Evolutionary conservation across 2,113 vertebrate genomes (phyloP).

Genomic region (Paramisgurnus dabryanus): DNA sequence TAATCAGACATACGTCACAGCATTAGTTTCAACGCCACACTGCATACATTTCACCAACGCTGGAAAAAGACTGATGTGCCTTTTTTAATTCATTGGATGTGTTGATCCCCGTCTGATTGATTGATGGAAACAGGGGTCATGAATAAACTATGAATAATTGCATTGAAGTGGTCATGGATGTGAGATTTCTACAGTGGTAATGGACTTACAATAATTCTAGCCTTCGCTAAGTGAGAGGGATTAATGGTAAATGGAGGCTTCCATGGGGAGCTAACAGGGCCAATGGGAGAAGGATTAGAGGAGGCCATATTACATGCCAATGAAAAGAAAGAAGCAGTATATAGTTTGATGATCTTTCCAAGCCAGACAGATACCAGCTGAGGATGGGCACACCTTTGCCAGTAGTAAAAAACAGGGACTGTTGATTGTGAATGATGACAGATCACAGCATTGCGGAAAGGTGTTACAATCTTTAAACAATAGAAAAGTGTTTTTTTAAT

Average conservation of each 20-base stretch:
- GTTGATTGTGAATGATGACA: neutral
- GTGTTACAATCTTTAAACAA: neutral
- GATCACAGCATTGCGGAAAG: neutral
- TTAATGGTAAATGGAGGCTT: slow-evolving; percentile 59
- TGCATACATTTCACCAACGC: neutral
- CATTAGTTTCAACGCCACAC: slow-evolving; percentile 31
- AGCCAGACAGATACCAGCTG: slow-evolving; percentile 19
- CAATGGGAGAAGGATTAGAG: slow-evolving; percentile 48
- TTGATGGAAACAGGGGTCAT: slow-evolving; percentile 38
- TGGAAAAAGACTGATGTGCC: neutral
- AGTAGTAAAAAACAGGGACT: neutral
- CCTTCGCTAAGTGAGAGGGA: slow-evolving; percentile 61
- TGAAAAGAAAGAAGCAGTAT: slow-evolving; percentile 41
- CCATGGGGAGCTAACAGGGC: slow-evolving; percentile 35
- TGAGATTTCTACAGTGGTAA: slow-evolving; percentile 57
- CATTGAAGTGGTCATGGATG: slow-evolving; percentile 55
- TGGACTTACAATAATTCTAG: slow-evolving; percentile 67
- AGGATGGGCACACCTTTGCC: neutral
- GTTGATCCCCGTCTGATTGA: slow-evolving; percentile 33
- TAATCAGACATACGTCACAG: slow-evolving; percentile 17
- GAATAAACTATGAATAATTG: slow-evolving; percentile 49
- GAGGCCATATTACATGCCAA: slow-evolving; percentile 46
- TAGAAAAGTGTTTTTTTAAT: neutral
- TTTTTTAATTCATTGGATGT: slow-evolving; percentile 8
- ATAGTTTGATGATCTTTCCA: slow-evolving; percentile 31